These are phyloP conservation scores for Lanius collurio DNA, from an alignment of 2,113 vertebrate species.

Conservation along the genomic window DNA sequence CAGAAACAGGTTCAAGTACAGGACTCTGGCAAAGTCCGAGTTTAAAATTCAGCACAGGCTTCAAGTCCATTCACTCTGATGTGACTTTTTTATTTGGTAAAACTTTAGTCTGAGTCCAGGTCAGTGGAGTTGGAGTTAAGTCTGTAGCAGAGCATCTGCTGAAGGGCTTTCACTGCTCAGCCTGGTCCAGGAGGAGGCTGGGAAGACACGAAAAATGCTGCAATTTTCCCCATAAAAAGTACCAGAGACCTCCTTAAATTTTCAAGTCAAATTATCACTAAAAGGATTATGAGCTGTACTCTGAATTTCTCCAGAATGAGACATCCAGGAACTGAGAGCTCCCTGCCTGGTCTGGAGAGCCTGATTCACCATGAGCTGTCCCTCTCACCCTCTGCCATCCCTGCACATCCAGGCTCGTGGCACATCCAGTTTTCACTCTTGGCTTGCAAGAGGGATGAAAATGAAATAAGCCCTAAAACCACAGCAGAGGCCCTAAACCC, in stretches of 20 bases:
- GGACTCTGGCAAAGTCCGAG: background rate
- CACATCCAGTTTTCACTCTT: background rate
- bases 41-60: slow-evolving; percentile 7
- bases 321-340: background rate
- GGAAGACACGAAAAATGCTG: background rate
- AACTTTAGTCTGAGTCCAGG: background rate
- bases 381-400: background rate
- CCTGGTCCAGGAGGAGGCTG: background rate
- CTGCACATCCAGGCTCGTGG: background rate
- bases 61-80: background rate
- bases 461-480: slow-evolving; percentile 3
- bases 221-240: background rate
- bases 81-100: background rate
- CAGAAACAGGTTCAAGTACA: slow-evolving; percentile 27
- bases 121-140: background rate
- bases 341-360: background rate
- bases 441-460: background rate
- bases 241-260: background rate
- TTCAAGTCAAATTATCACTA: background rate
- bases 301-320: background rate
- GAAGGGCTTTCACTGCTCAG: background rate
- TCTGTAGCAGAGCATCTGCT: background rate
- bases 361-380: slow-evolving; percentile 46
- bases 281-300: background rate
- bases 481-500: background rate